Evolutionary conservation across 53 echinoderm and acorn worm genomes (phyloP).

Genomic region (Holothuria scabra): DNA sequence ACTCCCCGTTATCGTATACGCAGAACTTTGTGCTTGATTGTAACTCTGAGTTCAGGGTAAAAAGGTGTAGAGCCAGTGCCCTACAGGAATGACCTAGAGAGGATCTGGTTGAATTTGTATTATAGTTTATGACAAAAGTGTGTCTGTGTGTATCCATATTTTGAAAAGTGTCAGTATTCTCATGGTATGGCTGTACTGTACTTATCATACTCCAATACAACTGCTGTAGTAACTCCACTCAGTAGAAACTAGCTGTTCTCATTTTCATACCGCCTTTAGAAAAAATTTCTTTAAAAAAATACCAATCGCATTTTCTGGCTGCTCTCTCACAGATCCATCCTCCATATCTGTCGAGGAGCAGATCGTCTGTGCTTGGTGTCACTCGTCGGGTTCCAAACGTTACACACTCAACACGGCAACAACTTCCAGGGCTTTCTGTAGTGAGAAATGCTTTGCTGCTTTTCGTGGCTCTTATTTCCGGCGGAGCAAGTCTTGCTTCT

Average conservation of each 20-base stretch:
- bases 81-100: no score
- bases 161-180: no score
- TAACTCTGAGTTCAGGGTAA: no score
- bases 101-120: no score
- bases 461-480: constrained; percentile 88
- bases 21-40: no score
- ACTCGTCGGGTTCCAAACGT: constrained; percentile 76
- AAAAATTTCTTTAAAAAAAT: constrained; percentile 7
- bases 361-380: constrained; percentile 94
- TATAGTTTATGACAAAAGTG: no score
- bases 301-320: constrained; percentile 44
- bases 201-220: no score
- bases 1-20: no score
- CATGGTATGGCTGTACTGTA: no score
- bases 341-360: constrained; percentile 57
- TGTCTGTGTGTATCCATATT: no score
- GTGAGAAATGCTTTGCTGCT: constrained; percentile 93
- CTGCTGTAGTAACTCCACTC: no score
- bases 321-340: constrained; percentile 43
- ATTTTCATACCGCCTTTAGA: constrained; percentile 45
- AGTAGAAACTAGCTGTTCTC: not conserved
- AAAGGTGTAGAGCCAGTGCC: no score
- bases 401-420: constrained; percentile 95
- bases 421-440: constrained; percentile 94
- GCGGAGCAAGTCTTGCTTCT: constrained; percentile 81